phyloP scores from a whole-genome alignment of 2,888 invertebrate species.

The Philopedon plagiatum region DNA sequence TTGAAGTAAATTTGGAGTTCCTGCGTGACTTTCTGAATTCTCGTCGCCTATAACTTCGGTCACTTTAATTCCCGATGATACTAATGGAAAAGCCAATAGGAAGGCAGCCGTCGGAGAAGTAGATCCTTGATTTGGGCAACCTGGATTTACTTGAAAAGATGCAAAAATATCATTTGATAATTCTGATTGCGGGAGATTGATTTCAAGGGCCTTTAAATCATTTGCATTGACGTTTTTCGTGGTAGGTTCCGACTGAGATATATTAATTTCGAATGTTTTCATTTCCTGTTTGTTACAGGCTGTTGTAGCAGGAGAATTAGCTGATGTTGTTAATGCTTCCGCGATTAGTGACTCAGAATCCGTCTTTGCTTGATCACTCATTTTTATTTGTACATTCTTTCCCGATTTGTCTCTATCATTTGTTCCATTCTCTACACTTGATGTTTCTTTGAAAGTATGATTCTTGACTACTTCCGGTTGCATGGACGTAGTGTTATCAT shows the following conservation, averaged over 20 bases:
- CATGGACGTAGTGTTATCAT: no score
- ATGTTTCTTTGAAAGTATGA: background rate
- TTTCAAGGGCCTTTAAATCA: conserved; percentile 55
- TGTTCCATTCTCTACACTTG: background rate
- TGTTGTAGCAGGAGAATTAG: background rate
- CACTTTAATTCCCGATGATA: conserved; percentile 74
- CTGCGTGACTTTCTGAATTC: conserved; percentile 68
- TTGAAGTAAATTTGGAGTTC: conserved; percentile 69
- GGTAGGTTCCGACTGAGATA: background rate
- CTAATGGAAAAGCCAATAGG: conserved; percentile 81
- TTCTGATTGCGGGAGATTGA: conserved; percentile 69
- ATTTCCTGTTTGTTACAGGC: background rate
- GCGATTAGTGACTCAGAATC: background rate
- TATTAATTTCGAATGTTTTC: background rate
- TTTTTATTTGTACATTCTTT: background rate
- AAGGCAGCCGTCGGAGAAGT: conserved; percentile 85
- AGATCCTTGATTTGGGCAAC: conserved; percentile 73
- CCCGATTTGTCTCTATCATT: background rate
- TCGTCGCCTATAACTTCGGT: conserved; percentile 73
- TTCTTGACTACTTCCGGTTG: background rate
- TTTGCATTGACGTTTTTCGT: conserved; percentile 28
- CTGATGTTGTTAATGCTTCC: background rate
- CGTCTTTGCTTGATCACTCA: background rate
- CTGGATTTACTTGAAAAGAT: conserved; percentile 72
- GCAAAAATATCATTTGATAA: conserved; percentile 75